Conservation (phyloP, 2,888 invertebrate species). For the Trissolcus brochymenae region DNA sequence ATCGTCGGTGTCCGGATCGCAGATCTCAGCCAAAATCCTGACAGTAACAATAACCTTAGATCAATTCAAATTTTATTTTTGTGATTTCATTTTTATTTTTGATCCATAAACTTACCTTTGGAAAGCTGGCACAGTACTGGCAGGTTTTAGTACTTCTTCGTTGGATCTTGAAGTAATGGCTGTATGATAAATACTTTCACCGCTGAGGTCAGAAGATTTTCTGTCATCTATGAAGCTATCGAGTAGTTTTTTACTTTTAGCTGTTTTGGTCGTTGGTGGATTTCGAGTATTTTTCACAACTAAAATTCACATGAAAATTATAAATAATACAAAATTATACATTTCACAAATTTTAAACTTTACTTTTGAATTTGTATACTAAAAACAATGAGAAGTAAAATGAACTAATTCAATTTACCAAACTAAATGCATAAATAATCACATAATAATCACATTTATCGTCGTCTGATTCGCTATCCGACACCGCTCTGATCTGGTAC, state of each 20-base stretch:
- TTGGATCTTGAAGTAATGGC: constrained; percentile 65
- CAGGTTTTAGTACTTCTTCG: constrained; percentile 26
- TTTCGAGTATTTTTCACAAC: constrained; percentile 39
- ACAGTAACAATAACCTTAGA: constrained; percentile 13
- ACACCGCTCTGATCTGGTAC: constrained; percentile 17
- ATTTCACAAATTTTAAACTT: too few species aligned
- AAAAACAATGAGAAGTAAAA: too few species aligned
- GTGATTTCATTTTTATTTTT: neutral
- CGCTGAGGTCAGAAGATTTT: constrained; percentile 63
- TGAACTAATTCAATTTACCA: too few species aligned
- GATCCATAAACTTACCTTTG: constrained; percentile 44
- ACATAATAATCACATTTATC: too few species aligned
- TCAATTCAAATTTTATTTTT: constrained; percentile 10
- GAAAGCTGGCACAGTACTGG: constrained; percentile 37
- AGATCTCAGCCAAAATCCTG: constrained; percentile 63
- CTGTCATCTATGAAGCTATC: constrained; percentile 69
- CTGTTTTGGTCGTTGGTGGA: constrained; percentile 6
- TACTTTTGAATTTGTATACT: too few species aligned
- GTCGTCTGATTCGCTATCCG: constrained; percentile 55
- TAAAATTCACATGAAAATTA: constrained; percentile 5
- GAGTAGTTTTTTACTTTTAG: constrained; percentile 34
- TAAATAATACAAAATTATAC: neutral
- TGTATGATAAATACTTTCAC: constrained; percentile 70
- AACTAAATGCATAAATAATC: too few species aligned
- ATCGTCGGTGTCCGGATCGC: constrained; percentile 68